A percentile compares a stretch with the other conserved stretches of the same genome.
Evolutionary conservation across 1,140 invertebrate species (phyloP).

Genomic region (Drosophila oshimai): DNA sequence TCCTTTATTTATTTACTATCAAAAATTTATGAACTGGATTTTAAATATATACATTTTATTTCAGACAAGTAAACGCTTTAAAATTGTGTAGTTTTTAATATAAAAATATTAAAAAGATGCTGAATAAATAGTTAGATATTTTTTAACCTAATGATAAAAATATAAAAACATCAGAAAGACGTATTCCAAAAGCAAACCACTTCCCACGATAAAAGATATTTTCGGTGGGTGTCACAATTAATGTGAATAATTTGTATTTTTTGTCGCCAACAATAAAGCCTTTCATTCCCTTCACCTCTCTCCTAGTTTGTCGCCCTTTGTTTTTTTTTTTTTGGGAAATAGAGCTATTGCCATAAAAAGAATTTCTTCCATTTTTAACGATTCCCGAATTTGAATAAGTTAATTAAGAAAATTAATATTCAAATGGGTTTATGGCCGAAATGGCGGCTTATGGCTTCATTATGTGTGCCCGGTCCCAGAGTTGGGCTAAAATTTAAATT

Average conservation of each 20-base stretch:
- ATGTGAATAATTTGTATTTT: constrained; percentile 50
- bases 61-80: too few relatives aligned
- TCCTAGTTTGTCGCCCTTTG: background rate
- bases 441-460: constrained; percentile 77
- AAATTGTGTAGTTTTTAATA: background rate
- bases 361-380: constrained; percentile 72
- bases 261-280: constrained; percentile 52
- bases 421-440: constrained; percentile 75
- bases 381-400: constrained; percentile 74
- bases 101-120: background rate
- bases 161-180: background rate
- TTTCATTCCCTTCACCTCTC: constrained; percentile 18
- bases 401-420: constrained; percentile 81
- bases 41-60: too few relatives aligned
- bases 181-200: constrained; percentile 4
- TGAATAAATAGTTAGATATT: background rate
- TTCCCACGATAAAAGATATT: constrained; percentile 36
- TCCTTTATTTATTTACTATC: too few relatives aligned
- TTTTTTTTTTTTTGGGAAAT: constrained; percentile 19
- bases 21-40: too few relatives aligned
- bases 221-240: constrained; percentile 45
- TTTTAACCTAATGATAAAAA: background rate
- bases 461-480: constrained; percentile 43
- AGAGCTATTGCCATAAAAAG: constrained; percentile 48
- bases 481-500: constrained; percentile 48